Percentiles rank a stretch among this genome's conserved stretches.
Conservation (phyloP, 1,140 invertebrate species). For the Himalopsyche phryganea region DNA sequence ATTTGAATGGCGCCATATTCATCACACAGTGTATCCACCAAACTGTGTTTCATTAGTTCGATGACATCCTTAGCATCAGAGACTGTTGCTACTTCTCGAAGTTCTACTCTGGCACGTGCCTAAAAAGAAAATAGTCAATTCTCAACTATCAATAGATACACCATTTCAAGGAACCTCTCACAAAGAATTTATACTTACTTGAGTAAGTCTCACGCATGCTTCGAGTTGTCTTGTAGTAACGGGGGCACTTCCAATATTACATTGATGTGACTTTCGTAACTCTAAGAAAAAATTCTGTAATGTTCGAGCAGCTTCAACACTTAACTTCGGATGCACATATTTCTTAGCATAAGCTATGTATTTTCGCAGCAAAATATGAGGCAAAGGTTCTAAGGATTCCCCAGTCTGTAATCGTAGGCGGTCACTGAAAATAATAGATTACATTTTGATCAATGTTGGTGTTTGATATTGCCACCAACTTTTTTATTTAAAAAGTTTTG, state of each 20-base stretch:
- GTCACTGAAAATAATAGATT: conserved; percentile 39
- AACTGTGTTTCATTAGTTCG: conserved; percentile 77
- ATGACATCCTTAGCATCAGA: conserved; percentile 84
- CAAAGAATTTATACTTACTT: conserved; percentile 55
- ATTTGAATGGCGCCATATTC: conserved; percentile 67
- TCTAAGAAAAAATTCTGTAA: conserved; percentile 82
- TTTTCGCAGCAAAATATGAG: conserved; percentile 74
- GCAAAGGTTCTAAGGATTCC: conserved; percentile 68
- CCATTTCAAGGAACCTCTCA: no score
- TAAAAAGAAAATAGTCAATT: conserved; percentile 2
- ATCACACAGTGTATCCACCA: conserved; percentile 72
- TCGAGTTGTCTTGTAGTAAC: conserved; percentile 83
- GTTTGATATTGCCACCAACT: background rate
- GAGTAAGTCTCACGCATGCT: conserved; percentile 82
- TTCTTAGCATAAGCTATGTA: conserved; percentile 89
- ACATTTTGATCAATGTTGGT: no score
- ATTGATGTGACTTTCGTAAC: conserved; percentile 65
- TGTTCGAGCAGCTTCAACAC: conserved; percentile 62
- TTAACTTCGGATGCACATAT: conserved; percentile 81
- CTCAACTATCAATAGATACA: no score
- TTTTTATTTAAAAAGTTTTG: background rate
- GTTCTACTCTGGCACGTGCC: conserved; percentile 82
- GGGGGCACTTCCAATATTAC: conserved; percentile 53
- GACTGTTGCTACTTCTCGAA: conserved; percentile 73
- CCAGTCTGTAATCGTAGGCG: conserved; percentile 59